Conservation (phyloP, 2,888 invertebrate genomes). For the Scaptomyza polygonia region DNA sequence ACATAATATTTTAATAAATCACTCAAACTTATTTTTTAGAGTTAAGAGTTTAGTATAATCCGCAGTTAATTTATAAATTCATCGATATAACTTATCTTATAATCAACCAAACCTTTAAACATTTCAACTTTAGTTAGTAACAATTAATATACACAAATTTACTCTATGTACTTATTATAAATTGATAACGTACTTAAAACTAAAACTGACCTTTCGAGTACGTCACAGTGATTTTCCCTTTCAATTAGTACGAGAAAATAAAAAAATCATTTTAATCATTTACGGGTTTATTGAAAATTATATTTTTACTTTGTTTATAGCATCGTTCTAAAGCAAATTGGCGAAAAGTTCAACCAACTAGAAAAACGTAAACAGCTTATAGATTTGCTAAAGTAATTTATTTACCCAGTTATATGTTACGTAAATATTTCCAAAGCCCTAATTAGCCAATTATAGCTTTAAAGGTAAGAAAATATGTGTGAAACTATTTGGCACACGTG, state of each 20-base stretch:
- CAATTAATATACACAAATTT: too few relatives aligned
- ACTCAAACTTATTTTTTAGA: too few relatives aligned
- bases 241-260: background rate
- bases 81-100: background rate
- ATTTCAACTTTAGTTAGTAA: background rate
- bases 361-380: background rate
- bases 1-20: too few relatives aligned
- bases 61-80: too few relatives aligned
- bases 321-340: background rate
- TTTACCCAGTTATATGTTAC: background rate
- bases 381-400: background rate
- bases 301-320: background rate
- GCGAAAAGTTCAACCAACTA: conserved; percentile 7
- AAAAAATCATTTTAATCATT: background rate
- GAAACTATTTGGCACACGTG: background rate
- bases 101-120: background rate
- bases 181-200: background rate
- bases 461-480: background rate
- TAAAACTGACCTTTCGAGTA: background rate
- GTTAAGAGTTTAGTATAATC: too few relatives aligned
- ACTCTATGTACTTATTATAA: background rate
- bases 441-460: background rate
- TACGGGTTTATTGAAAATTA: background rate
- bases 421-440: background rate
- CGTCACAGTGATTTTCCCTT: background rate